These are phyloP conservation scores for Dolichomitus sp. DNA, from an alignment of 2,888 invertebrate genomes.

Conservation along the genomic window DNA sequence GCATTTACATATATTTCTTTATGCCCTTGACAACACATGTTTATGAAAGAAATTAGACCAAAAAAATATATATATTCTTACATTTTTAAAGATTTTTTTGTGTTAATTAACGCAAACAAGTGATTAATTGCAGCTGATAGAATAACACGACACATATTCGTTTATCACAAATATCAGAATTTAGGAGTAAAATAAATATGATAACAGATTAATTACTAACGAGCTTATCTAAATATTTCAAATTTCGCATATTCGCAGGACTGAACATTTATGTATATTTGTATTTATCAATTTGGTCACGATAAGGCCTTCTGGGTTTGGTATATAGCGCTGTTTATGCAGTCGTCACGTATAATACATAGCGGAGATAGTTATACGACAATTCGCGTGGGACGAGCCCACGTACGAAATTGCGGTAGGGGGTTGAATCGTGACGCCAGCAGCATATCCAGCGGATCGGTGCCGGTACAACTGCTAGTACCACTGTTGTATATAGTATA, in stretches of 20 bases:
- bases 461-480: constrained; percentile 44
- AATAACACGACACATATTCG: too few species aligned
- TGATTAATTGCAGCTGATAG: too few species aligned
- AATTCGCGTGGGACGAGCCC: constrained; percentile 66
- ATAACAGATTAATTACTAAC: background rate
- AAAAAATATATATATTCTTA: too few species aligned
- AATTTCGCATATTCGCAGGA: background rate
- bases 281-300: background rate
- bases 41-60: too few species aligned
- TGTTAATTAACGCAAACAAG: too few species aligned
- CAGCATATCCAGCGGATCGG: constrained; percentile 60
- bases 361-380: constrained; percentile 63
- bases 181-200: too few species aligned
- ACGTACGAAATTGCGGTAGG: constrained; percentile 66
- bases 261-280: constrained; percentile 3
- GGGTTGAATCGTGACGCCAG: constrained; percentile 50
- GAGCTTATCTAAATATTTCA: background rate
- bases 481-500: background rate
- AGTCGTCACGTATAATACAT: constrained; percentile 56
- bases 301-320: background rate
- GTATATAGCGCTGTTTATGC: constrained; percentile 58
- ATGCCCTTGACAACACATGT: too few species aligned
- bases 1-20: too few species aligned
- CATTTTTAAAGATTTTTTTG: too few species aligned
- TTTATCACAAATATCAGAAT: too few species aligned